Evolutionary conservation across 1,140 invertebrate species (phyloP).

Genomic region (Brachionus koreanus): DNA sequence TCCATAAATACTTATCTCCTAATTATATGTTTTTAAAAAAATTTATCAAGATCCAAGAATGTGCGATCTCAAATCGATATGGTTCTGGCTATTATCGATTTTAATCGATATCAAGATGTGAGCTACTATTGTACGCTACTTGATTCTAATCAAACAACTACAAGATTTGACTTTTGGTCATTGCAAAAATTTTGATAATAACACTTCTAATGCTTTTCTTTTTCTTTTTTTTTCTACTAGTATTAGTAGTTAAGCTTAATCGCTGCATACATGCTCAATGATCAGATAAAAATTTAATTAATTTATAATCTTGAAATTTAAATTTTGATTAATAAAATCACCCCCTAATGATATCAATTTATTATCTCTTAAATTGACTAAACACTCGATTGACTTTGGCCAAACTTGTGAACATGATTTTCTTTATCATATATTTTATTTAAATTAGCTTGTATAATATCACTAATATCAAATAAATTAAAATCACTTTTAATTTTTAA

Average conservation of each 20-base stretch:
- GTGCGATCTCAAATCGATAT: constrained; percentile 22
- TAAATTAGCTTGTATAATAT: no score
- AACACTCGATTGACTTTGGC: not conserved
- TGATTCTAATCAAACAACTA: not conserved
- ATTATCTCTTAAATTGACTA: not conserved
- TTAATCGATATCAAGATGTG: constrained; percentile 35
- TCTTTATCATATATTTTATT: not conserved
- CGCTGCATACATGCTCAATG: not conserved
- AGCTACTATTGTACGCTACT: not conserved
- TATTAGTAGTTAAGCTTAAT: not conserved
- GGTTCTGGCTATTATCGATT: constrained; percentile 27
- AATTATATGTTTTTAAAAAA: constrained; percentile 28
- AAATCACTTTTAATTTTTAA: no score
- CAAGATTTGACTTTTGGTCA: constrained; percentile 23
- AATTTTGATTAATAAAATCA: not conserved
- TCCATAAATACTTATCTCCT: constrained; percentile 8
- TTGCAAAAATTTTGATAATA: constrained; percentile 35
- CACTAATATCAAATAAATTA: no score
- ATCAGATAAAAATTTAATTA: constrained; percentile 4
- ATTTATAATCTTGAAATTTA: not conserved
- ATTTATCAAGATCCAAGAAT: constrained; percentile 31
- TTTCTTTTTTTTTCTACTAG: not conserved
- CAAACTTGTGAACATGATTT: not conserved
- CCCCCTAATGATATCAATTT: not conserved
- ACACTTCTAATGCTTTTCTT: not conserved